Conservation (phyloP, 1,140 invertebrate species). For the Tetramorium parvispinum region DNA sequence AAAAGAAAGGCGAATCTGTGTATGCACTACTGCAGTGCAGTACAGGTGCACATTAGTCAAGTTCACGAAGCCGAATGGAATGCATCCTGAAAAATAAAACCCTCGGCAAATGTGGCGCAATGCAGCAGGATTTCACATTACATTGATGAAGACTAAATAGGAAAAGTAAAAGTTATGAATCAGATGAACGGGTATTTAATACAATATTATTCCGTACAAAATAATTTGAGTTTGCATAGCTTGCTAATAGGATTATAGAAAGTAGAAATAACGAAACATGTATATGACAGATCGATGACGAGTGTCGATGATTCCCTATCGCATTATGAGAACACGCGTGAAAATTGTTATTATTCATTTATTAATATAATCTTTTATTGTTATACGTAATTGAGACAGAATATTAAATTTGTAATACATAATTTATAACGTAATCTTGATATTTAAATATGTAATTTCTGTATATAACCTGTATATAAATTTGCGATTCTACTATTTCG, state of each 20-base stretch:
- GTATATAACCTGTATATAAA: too few species aligned
- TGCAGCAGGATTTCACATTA: not conserved
- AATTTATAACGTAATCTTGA: not conserved
- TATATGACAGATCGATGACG: not conserved
- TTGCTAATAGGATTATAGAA: not conserved
- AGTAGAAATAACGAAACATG: not conserved
- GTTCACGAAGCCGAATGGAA: constrained; percentile 37
- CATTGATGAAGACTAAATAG: constrained; percentile 25
- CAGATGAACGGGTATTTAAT: not conserved
- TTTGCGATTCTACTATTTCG: not conserved
- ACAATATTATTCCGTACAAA: not conserved
- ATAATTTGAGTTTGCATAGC: not conserved
- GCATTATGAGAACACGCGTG: not conserved
- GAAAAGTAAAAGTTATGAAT: not conserved
- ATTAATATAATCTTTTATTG: not conserved
- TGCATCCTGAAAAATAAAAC: constrained; percentile 35
- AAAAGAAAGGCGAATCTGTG: not conserved
- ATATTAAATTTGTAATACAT: not conserved
- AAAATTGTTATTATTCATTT: constrained; percentile 6
- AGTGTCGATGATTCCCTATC: not conserved
- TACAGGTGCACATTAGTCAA: constrained; percentile 58
- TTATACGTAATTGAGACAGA: not conserved
- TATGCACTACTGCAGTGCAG: constrained; percentile 13
- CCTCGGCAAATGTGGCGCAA: not conserved
- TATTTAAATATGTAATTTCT: not conserved